Conservation (phyloP, 2,113 vertebrate species). For the Strix uralensis region DNA sequence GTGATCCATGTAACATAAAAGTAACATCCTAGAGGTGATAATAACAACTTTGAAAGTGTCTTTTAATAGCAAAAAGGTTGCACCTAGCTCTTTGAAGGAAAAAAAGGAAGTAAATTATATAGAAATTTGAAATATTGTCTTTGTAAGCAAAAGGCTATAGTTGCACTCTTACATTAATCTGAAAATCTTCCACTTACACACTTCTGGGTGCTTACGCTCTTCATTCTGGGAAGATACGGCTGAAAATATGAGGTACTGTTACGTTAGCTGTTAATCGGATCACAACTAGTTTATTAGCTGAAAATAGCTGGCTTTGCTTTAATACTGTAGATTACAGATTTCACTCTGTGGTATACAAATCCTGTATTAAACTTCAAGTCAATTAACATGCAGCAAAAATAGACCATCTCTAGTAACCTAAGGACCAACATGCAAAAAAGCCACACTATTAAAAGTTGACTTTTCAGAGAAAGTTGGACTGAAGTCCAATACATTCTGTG, state of each 20-base stretch:
- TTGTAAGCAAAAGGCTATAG: neutral
- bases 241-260: neutral
- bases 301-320: neutral
- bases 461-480: neutral
- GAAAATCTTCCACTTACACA: neutral
- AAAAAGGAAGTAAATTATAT: neutral
- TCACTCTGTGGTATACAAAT: neutral
- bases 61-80: neutral
- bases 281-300: neutral
- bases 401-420: neutral
- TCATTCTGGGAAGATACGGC: neutral
- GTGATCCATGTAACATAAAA: neutral
- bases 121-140: neutral
- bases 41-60: neutral
- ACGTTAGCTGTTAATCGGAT: neutral
- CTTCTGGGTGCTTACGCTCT: neutral
- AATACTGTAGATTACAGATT: neutral
- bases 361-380: neutral
- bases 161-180: neutral
- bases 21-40: neutral
- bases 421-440: neutral
- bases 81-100: neutral
- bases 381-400: neutral
- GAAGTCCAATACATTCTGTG: neutral
- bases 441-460: neutral